Conservation (phyloP, 2,113 vertebrate genomes). For the Ptilorrhoa leucosticta region DNA sequence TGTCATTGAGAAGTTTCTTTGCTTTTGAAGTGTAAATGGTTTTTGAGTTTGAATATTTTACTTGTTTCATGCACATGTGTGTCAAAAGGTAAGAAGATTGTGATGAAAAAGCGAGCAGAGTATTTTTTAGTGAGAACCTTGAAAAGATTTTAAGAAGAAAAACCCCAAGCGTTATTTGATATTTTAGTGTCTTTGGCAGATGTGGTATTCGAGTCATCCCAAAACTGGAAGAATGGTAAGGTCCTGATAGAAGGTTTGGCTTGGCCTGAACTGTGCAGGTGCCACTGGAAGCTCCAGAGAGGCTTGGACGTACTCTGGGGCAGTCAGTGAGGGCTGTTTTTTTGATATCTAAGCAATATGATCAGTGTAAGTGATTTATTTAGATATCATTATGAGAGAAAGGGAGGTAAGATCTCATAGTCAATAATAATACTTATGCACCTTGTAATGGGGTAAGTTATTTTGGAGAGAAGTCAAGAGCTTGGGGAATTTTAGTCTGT, state of each 20-base stretch:
- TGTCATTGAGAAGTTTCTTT: background rate
- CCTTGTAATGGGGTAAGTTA: accelerated
- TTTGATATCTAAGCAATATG: background rate
- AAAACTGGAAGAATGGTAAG: background rate
- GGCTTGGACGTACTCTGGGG: accelerated
- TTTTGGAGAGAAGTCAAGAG: background rate
- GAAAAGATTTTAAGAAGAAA: background rate
- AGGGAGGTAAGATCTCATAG: background rate
- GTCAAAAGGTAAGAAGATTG: background rate
- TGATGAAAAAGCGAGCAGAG: background rate
- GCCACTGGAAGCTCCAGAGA: background rate
- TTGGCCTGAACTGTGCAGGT: background rate
- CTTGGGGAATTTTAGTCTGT: background rate
- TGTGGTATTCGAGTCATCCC: background rate
- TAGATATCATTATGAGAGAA: background rate
- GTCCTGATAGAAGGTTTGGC: background rate
- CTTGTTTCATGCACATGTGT: accelerated
- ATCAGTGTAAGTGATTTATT: background rate
- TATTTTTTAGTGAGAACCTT: background rate
- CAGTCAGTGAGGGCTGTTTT: background rate
- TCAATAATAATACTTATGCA: background rate
- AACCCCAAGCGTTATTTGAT: background rate
- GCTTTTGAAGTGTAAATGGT: background rate
- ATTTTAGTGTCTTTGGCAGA: background rate
- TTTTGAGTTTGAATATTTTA: background rate